These are phyloP conservation scores for Enteromius afrohamiltoni DNA, from an alignment of 2,797 vertebrate species.

Conservation along the genomic window DNA sequence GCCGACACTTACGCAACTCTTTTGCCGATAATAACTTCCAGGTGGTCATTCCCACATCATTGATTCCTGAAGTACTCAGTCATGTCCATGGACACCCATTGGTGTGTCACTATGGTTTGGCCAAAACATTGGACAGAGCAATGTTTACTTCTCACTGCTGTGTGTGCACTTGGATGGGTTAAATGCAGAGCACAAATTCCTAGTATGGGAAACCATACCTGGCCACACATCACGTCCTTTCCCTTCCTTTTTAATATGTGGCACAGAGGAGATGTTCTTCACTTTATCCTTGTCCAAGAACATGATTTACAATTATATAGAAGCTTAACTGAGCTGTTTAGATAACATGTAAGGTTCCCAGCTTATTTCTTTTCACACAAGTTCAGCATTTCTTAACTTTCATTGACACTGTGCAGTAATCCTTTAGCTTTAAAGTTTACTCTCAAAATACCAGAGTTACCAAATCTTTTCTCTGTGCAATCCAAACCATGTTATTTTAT, in stretches of 20 bases:
- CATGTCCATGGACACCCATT: slow-evolving; percentile 17
- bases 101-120: slow-evolving; percentile 15
- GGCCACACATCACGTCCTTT: no score
- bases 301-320: not conserved
- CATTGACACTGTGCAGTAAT: slow-evolving; percentile 10
- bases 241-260: not conserved
- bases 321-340: slow-evolving; percentile 1
- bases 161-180: no score
- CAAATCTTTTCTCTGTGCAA: slow-evolving; percentile 5
- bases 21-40: not conserved
- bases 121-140: slow-evolving; percentile 20
- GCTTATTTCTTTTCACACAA: slow-evolving; percentile 2
- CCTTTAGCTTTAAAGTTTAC: not conserved
- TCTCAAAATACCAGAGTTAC: not conserved
- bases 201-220: no score
- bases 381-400: slow-evolving; percentile 19
- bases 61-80: not conserved
- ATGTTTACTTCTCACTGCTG: not conserved
- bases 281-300: not conserved
- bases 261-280: not conserved
- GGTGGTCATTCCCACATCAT: not conserved
- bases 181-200: no score
- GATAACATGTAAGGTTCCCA: not conserved
- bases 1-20: not conserved
- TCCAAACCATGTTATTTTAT: slow-evolving; percentile 15